Base-by-base conservation (phyloP, 1,140 invertebrate genomes). In the Anastrepha ludens region DNA sequence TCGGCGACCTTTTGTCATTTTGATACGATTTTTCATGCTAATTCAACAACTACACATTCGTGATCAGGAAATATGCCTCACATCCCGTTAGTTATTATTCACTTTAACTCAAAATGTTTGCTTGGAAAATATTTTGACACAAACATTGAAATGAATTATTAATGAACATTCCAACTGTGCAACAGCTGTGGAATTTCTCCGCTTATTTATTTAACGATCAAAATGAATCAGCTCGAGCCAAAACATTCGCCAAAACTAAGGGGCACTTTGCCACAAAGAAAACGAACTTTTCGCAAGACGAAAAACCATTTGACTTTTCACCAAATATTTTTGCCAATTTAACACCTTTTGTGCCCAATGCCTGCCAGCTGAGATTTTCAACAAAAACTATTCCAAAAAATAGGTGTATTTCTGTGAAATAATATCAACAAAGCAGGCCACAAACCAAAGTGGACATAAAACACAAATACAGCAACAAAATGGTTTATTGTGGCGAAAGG, bases 271-370 rank as follows among this genome's bases (percentile, higher is more conserved):
- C 7, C 29, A 6, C 15, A 15, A 62, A 62, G 9, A 17, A 11
- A 62, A 62, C 60, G 15, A 62, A 62, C 17, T 62, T 62, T 62
- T 17, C 15, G 60, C 3, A 8, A 5, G 6, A 67, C 11, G 64
- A 67, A 81, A 81, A 81, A 17, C 7, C 85, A 86, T 86, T 86
- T 39, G 62, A 87, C 91, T 91, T 86, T 62, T 91, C 91, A 91
- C 85, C 91, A 86, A 86, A 89, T 58, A 91, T 89, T 92, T 92
- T 92, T 90, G 91, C 90, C 91, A 92, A 91, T 92, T 92, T 92
- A 92, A 92, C 91, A 92, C 91, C 91, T 92, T 92, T 92, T 86
- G 59, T 86, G 29, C 2, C 29, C n/a, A 50, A 29, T 17, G 0
- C 47, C 15, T 41, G 8, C 74, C 44, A 81, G 74, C 74, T 81